Evolutionary conservation across 2,113 vertebrate genomes (phyloP).

Genomic region (Phylloscopus whistleri): DNA sequence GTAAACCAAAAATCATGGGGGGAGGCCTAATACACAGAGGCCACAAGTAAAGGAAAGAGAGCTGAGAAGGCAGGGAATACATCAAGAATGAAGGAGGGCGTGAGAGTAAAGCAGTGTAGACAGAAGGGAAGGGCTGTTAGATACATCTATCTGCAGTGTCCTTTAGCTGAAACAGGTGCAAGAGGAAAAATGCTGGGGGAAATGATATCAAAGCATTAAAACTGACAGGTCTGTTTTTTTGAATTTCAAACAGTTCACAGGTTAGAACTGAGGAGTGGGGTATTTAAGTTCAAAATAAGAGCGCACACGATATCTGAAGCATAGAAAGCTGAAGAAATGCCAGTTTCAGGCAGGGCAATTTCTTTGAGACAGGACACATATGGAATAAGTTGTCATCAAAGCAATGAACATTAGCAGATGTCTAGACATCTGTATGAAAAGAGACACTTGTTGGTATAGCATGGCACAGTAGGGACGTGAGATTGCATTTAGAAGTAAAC

Average conservation of each 20-base stretch:
- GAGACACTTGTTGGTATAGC: neutral
- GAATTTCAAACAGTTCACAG: neutral
- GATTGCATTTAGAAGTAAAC: neutral
- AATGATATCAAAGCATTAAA: neutral
- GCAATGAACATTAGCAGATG: constrained; percentile 21
- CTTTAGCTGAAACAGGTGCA: neutral
- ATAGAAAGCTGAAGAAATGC: constrained; percentile 19
- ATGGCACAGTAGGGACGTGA: neutral
- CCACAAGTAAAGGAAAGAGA: neutral
- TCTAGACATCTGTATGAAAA: constrained; percentile 39
- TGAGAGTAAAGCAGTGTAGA: neutral
- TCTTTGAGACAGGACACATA: constrained; percentile 22
- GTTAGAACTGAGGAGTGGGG: neutral
- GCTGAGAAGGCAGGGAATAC: neutral
- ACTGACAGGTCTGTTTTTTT: neutral
- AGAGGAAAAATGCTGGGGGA: neutral
- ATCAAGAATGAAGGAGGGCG: neutral
- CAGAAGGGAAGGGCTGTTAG: neutral
- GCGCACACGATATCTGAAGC: neutral
- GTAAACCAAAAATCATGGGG: neutral
- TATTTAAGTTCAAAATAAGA: neutral
- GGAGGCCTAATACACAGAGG: neutral
- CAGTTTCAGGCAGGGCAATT: constrained; percentile 6
- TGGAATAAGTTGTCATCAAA: constrained; percentile 48
- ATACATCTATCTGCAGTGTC: neutral